These are phyloP conservation scores for Uria lomvia DNA, from an alignment of 2,113 vertebrate genomes.

Conservation along the genomic window DNA sequence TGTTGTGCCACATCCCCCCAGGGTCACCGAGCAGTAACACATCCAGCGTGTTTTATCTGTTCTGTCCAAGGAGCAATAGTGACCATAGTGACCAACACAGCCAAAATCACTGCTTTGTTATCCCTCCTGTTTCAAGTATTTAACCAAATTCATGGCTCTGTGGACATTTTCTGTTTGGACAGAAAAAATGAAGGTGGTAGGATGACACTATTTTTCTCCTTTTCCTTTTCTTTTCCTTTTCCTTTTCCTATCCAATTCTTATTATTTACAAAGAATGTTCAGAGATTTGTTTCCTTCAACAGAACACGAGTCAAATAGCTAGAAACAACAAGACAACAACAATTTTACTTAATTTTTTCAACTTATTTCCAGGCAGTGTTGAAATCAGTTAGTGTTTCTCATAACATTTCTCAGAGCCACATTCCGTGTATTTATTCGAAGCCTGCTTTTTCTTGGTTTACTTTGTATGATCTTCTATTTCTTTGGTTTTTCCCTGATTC, in stretches of 20 bases:
- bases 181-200: neutral
- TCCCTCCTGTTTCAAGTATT: neutral
- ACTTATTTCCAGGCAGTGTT: neutral
- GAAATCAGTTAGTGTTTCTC: neutral
- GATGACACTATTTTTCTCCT: rapidly evolving
- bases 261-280: neutral
- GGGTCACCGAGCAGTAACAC: neutral
- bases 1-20: neutral
- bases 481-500: neutral
- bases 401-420: neutral
- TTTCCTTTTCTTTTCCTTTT: rapidly evolving
- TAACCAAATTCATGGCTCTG: neutral
- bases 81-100: neutral
- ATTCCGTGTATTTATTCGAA: neutral
- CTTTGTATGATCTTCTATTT: neutral
- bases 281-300: neutral
- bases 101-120: neutral
- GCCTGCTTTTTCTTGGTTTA: neutral
- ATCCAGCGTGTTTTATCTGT: neutral
- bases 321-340: neutral
- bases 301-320: neutral
- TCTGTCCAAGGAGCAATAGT: neutral
- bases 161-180: neutral
- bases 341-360: neutral
- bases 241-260: neutral